These are phyloP conservation scores for Hyperopisus bebe DNA, from an alignment of 2,113 vertebrate genomes.

Conservation along the genomic window DNA sequence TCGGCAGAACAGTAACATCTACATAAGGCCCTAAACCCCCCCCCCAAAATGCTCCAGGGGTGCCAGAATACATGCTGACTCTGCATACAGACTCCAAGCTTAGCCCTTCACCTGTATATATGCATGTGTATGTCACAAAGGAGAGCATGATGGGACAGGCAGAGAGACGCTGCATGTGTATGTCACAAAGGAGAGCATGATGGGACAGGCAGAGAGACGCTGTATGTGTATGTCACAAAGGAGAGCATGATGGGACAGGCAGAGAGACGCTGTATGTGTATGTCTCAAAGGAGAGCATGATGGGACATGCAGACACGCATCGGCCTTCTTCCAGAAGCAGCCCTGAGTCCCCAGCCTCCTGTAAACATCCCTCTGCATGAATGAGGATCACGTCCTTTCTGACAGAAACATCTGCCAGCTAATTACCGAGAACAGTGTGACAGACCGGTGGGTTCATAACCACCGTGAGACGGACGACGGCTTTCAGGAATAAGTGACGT, in stretches of 20 bases:
- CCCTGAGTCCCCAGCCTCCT: neutral
- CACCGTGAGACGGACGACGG: neutral
- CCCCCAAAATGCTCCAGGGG: neutral
- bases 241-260: neutral
- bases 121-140: neutral
- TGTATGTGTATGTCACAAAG: neutral
- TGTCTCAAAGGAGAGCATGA: neutral
- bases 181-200: neutral
- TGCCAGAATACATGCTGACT: neutral
- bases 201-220: neutral
- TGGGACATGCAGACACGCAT: neutral
- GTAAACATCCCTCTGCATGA: neutral
- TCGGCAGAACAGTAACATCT: neutral
- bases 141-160: neutral
- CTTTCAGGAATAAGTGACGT: neutral
- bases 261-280: neutral
- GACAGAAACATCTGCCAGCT: neutral
- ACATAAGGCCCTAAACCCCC: neutral
- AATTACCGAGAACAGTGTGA: neutral
- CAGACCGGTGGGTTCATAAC: neutral
- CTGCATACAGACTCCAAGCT: neutral
- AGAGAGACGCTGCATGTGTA: neutral
- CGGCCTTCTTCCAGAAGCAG: neutral
- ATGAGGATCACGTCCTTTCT: neutral
- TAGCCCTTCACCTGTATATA: neutral